phyloP scores from a whole-genome alignment of 2,797 vertebrate genomes.

The Mormyrus proboscirostris region DNA sequence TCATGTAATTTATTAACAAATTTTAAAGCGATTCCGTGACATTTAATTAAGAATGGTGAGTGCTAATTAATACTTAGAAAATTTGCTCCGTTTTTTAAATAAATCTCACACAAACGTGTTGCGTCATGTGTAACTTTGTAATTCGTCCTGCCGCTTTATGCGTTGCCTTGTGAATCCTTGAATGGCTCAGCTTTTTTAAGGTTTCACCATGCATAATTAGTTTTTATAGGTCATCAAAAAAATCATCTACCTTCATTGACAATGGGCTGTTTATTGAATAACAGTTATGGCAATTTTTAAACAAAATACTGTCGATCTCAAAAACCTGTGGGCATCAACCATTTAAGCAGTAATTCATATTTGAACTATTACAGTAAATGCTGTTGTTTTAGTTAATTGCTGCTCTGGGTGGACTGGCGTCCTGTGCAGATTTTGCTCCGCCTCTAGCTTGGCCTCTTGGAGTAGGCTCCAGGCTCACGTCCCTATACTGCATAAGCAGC shows the following conservation, averaged over 20 bases:
- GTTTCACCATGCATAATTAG: neutral
- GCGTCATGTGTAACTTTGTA: neutral
- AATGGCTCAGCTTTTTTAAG: neutral
- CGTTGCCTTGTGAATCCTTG: neutral
- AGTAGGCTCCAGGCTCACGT: neutral
- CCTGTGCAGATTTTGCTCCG: neutral
- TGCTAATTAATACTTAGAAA: slow-evolving; percentile 12
- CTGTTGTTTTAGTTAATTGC: neutral
- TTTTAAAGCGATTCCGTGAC: neutral
- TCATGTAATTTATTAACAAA: neutral
- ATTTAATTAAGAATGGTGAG: slow-evolving; percentile 14
- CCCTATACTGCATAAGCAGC: neutral
- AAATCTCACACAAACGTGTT: neutral
- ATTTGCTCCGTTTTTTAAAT: neutral
- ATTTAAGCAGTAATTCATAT: neutral
- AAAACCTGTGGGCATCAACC: neutral
- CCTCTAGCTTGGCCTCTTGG: neutral
- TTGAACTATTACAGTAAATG: neutral
- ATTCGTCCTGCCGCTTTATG: slow-evolving; percentile 1
- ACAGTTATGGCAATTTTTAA: neutral
- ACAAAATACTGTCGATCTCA: neutral
- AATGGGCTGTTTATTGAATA: neutral
- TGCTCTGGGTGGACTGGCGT: neutral
- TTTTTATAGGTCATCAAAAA: neutral
- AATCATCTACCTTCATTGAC: neutral